Conservation (phyloP, 2,113 vertebrate species). For the Elgaria multicarinata region DNA sequence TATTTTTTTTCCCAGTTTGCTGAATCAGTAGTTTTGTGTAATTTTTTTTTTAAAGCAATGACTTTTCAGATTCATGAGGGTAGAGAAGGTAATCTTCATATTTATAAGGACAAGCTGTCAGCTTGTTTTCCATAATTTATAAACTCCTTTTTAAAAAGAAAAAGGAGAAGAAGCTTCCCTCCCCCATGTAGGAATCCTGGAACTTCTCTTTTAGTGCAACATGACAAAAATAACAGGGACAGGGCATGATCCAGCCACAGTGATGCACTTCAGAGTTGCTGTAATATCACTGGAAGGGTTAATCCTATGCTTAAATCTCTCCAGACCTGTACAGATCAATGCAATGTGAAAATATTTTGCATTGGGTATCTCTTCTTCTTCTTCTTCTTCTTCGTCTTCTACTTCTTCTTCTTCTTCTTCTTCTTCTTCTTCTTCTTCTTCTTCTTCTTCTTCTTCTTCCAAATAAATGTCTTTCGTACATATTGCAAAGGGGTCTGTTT, state of each 20-base stretch:
- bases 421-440: too few species aligned
- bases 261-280: neutral
- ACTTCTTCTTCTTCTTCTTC: too few species aligned
- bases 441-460: too few species aligned
- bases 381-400: too few species aligned
- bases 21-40: constrained; percentile 69
- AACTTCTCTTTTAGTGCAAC: constrained; percentile 62
- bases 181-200: constrained; percentile 61
- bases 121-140: constrained; percentile 76
- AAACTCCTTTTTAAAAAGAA: constrained; percentile 60
- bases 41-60: constrained; percentile 62
- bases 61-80: constrained; percentile 72
- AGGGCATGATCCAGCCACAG: neutral
- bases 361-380: too few species aligned
- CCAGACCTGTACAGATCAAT: neutral
- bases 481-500: too few species aligned
- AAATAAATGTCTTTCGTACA: too few species aligned
- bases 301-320: neutral
- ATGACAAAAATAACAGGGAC: constrained; percentile 38
- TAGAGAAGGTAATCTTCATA: constrained; percentile 73
- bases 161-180: constrained; percentile 3
- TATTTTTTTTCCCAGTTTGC: constrained; percentile 69
- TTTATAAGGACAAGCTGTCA: constrained; percentile 77
- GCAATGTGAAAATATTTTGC: neutral
- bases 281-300: neutral